Evolutionary conservation across 2,888 invertebrate species (phyloP), one percentile per base, ranked within the genome.

Genomic region (Syritta pipiens): DNA sequence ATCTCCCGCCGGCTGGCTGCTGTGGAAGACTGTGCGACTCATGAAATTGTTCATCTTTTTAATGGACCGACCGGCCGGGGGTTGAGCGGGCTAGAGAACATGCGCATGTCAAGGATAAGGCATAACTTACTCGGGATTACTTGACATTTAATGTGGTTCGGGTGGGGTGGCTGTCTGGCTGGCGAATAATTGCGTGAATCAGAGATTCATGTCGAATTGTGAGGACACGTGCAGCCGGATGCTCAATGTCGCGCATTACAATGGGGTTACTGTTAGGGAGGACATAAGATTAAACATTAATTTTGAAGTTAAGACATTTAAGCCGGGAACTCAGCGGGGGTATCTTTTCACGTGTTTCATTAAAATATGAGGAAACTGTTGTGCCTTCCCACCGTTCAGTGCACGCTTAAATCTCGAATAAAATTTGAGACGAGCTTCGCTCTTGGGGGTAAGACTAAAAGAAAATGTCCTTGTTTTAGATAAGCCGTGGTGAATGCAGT

Each of bases 141-240:
- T 48, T 60, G 77, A 59, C 71, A 30, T 51, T 77, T 67, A 35
- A 65, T 77, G 62, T 72, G 49, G 40, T 46, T 17, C 30, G 51
- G 35, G 37, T 75, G 62, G 62, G 49, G 63, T 53, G 48, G 42
- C 20, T 46, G 67, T 72, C 44, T 72, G 72, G 72, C 62, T 76
- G 59, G 74, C 74, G 62, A 40, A 74, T 79, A 79, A 79, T 79
- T 79, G 79, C 79, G 49, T 67, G 72, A 72, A 79, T 68, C 48
- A 62, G 42, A 79, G 79, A 79, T 79, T 74, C 72, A 74, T 72
- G 74, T 77, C 77, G 35, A 30, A 59, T 17, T 57, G 35, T 26
- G 68, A 48, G 67, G 57, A 72, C 79, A 79, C 79, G 79, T 79
- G 79, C 79, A 74, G 9, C 10, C 9, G 40, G 28, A 62, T 40